phyloP scores from a whole-genome alignment of 2,113 vertebrate genomes.

The Crocuta crocuta region DNA sequence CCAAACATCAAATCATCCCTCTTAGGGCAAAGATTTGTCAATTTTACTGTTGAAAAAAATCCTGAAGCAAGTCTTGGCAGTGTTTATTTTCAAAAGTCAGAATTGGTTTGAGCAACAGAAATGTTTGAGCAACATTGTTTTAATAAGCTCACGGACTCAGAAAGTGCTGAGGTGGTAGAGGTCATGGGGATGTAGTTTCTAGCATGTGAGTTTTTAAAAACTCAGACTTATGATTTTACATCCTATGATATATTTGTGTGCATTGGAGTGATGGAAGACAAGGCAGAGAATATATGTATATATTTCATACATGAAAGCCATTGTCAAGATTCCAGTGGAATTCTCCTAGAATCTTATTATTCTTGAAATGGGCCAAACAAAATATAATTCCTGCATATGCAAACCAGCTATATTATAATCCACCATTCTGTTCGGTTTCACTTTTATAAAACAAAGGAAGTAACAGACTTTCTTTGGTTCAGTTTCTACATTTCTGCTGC shows the following conservation, averaged over 20 bases:
- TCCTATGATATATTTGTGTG: neutral
- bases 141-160: conserved; percentile 41
- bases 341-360: conserved; percentile 42
- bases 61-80: neutral
- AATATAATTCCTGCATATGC: conserved; percentile 24
- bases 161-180: neutral
- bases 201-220: neutral
- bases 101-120: conserved; percentile 53
- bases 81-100: conserved; percentile 35
- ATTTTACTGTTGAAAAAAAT: conserved; percentile 21
- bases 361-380: neutral
- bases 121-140: conserved; percentile 35
- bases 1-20: neutral
- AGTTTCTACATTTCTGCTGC: conserved; percentile 33
- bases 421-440: conserved; percentile 33
- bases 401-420: neutral
- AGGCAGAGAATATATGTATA: neutral
- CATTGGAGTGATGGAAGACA: neutral
- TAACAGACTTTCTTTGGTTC: conserved; percentile 10
- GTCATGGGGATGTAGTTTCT: neutral
- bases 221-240: neutral
- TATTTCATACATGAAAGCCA: neutral
- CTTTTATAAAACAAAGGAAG: conserved; percentile 55
- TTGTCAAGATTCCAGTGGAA: neutral
- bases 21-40: conserved; percentile 26